Evolutionary conservation across 2,113 vertebrate species (phyloP).

Genomic region (Dasypus novemcinctus): DNA sequence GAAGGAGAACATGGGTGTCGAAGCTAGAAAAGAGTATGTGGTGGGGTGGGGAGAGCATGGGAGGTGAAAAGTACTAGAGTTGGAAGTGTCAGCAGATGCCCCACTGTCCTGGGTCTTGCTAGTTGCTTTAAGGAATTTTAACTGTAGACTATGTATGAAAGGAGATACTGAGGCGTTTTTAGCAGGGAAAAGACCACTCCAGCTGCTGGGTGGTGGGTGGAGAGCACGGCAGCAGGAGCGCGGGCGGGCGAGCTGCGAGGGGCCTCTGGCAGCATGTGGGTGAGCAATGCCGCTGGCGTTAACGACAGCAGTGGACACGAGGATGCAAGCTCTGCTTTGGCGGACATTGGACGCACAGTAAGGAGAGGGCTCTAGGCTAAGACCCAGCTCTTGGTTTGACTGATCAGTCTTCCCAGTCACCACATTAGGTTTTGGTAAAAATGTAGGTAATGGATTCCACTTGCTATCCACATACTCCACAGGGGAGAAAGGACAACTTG

Average conservation of each 20-base stretch:
- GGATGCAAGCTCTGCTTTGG: background rate
- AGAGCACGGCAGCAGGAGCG: background rate
- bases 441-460: background rate
- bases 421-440: background rate
- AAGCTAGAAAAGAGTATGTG: too few relatives aligned
- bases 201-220: background rate
- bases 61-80: background rate
- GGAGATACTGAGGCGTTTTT: background rate
- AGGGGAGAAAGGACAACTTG: background rate
- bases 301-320: background rate
- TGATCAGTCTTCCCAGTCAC: background rate
- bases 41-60: too few relatives aligned
- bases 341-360: background rate
- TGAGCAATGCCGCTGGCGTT: background rate
- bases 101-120: background rate
- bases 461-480: too few relatives aligned
- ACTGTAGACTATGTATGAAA: background rate
- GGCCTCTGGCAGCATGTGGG: background rate
- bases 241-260: background rate
- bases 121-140: background rate
- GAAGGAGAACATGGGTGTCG: background rate
- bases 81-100: background rate
- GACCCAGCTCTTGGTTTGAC: background rate
- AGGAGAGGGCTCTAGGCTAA: background rate
- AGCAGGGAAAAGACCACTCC: background rate